Evolutionary conservation across 37 sponge, comb jelly and placozoan genomes (phyloP).

Genomic region (Geodia barretti): DNA sequence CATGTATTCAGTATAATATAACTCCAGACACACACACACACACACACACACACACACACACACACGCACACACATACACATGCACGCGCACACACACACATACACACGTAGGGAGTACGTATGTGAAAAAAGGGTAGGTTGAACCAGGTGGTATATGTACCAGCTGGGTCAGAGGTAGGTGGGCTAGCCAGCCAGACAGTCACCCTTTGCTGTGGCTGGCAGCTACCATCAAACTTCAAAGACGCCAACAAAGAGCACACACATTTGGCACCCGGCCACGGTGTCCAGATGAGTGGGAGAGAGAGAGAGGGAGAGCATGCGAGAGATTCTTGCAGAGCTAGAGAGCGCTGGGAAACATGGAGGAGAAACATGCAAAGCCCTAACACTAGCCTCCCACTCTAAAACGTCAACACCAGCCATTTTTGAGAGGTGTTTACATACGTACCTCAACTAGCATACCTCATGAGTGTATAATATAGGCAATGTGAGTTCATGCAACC

Average conservation of each 20-base stretch:
- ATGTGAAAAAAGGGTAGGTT: not conserved
- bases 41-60: constrained; percentile 37
- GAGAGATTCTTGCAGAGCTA: too few relatives aligned
- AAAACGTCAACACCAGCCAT: too few relatives aligned
- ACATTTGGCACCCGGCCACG: not conserved
- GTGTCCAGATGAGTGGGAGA: not conserved
- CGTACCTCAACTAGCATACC: too few relatives aligned
- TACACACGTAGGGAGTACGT: not conserved
- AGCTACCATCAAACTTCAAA: not conserved
- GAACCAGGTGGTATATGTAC: too few relatives aligned
- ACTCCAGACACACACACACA: constrained; percentile 2
- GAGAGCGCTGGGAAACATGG: too few relatives aligned
- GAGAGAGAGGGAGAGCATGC: not conserved
- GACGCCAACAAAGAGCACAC: not conserved
- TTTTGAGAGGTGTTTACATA: too few relatives aligned
- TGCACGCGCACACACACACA: constrained; percentile 26
- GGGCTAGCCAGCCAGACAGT: constrained; percentile 3
- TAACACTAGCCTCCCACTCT: too few relatives aligned
- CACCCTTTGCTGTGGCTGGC: too few relatives aligned
- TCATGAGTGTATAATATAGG: too few relatives aligned
- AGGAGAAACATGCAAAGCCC: too few relatives aligned
- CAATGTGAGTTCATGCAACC: too few relatives aligned
- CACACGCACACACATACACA: constrained; percentile 39
- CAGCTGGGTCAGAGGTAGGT: too few relatives aligned
- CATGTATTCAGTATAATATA: not conserved